Base-by-base conservation (phyloP, 2,797 vertebrate species). In the Chaunax sp. region DNA sequence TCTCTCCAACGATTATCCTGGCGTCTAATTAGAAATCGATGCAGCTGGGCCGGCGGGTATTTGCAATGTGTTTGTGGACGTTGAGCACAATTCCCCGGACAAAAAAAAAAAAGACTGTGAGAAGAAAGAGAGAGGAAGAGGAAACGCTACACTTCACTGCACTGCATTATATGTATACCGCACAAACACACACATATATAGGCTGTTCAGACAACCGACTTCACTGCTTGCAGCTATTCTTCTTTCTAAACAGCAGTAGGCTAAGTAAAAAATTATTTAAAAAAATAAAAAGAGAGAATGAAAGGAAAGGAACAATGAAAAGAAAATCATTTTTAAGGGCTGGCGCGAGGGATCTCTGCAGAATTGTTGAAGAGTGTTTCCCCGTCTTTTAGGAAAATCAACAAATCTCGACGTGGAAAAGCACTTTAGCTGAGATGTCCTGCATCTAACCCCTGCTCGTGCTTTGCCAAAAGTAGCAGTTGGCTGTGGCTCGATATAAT, bases 1-100 rank as follows among this genome's bases (percentile, higher is more conserved):
- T 93, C 92, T 93, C 93, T 91, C 90, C 93, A 93, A 93, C 93
- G 92, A 94, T 94, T 95, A 95, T 94, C 94, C 92, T 89, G 90
- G 83, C 90, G 91, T 92, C 94, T 96, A 95, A 95, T 95, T 95
- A 95, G 94, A 95, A 96, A 95, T 95, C 94, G 90, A 95, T 95
- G 93, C 82, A 64, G 91, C 88, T 89, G 90, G 92, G 91, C 94
- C 93, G 91, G 83, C 89, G 94, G 94, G 94, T 93, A 92, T 95
- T 94, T 94, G 94, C 94, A 91, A 92, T 94, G 94, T 94, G 94
- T 94, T 94, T 95, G 94, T 95, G 94, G 94, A 95, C 93, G 94
- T 92, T 93, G 93, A 94, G 91, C 93, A 95, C 93, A 94, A 95
- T 93, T 94, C 90, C 93, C 90, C 81, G 88, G 81, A 90, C 82